Conservation (phyloP, 2,797 vertebrate genomes). For the Halcyon smyrnensis region DNA sequence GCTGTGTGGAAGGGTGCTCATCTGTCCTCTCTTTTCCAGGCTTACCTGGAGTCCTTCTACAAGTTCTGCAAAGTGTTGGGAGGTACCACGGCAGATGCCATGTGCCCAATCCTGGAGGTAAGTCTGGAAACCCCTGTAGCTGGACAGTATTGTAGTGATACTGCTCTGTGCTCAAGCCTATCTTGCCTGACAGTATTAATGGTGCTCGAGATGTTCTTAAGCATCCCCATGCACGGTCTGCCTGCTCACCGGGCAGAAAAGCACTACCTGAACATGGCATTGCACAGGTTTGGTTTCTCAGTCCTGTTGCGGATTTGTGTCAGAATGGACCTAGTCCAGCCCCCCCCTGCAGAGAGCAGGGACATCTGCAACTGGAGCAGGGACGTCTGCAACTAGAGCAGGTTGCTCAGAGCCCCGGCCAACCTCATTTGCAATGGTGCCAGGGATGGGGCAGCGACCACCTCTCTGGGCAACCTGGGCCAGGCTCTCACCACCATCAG, state of each 20-base stretch:
- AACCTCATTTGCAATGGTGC: too few species aligned
- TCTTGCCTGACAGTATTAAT: background rate
- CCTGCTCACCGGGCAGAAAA: background rate
- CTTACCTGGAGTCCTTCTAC: conserved; percentile 97
- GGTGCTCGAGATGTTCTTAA: background rate
- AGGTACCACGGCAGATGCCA: conserved; percentile 95
- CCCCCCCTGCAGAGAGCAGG: background rate
- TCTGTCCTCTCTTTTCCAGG: conserved; percentile 77
- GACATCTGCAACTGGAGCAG: background rate
- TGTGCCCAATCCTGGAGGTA: conserved; percentile 99
- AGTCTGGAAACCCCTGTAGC: background rate
- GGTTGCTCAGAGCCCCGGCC: too few species aligned
- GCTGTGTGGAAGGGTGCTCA: background rate
- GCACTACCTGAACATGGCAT: background rate
- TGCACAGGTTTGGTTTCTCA: background rate
- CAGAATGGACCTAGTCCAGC: background rate
- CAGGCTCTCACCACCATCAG: background rate
- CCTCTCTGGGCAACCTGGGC: background rate
- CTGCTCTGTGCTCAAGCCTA: background rate
- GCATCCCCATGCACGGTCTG: rapidly evolving
- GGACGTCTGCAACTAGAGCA: too few species aligned
- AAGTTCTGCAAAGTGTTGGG: conserved; percentile 95
- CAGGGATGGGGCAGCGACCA: too few species aligned
- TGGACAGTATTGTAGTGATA: background rate
- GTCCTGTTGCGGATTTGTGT: background rate